Evolutionary conservation across 2,888 invertebrate genomes (phyloP).

Genomic region (Charanyca ferruginea): DNA sequence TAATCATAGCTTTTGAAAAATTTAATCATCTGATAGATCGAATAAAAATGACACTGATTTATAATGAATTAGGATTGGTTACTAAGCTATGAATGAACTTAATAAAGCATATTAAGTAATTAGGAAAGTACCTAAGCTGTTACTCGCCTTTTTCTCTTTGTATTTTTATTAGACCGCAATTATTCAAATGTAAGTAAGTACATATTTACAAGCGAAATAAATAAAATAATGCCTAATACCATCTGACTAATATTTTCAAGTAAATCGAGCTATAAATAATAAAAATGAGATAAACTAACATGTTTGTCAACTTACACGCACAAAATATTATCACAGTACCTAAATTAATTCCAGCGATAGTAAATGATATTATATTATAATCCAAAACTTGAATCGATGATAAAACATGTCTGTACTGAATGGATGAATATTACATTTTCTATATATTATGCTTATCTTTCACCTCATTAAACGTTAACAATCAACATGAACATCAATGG

Average conservation of each 20-base stretch:
- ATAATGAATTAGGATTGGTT: slow-evolving; percentile 26
- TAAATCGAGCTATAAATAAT: not conserved
- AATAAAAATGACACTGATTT: slow-evolving; percentile 18
- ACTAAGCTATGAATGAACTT: not conserved
- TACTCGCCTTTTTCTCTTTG: not conserved
- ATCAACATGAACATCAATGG: slow-evolving; percentile 27
- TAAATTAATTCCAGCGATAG: not conserved
- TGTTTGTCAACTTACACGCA: not conserved
- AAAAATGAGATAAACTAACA: not conserved
- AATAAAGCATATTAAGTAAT: not conserved
- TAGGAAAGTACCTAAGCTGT: no score
- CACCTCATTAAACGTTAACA: slow-evolving; percentile 37
- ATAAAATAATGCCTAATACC: not conserved
- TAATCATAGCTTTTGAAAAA: slow-evolving; percentile 33
- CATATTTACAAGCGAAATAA: not conserved
- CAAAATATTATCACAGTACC: not conserved
- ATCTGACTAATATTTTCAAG: not conserved
- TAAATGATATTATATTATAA: not conserved
- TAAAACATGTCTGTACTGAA: slow-evolving; percentile 7
- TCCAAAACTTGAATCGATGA: not conserved
- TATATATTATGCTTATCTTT: slow-evolving; percentile 7
- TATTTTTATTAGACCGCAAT: not conserved
- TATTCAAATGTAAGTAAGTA: not conserved
- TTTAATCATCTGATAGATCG: slow-evolving; percentile 31
- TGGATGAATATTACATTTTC: not conserved